A percentile compares a stretch with the other conserved stretches of the same genome.
These are phyloP conservation scores for Criorhina ranunculi DNA, from an alignment of 2,888 invertebrate species.

Conservation along the genomic window DNA sequence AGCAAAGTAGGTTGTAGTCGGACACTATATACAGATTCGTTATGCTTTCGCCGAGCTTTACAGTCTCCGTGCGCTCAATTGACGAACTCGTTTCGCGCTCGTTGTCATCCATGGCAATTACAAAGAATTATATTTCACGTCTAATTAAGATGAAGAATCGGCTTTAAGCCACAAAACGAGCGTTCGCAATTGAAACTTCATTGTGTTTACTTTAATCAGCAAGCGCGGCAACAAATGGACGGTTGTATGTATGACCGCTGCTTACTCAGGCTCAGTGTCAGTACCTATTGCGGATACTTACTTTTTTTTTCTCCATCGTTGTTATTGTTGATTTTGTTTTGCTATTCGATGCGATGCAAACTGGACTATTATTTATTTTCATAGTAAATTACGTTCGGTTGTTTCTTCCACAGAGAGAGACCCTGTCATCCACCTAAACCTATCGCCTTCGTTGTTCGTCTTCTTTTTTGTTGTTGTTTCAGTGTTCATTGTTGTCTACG, in stretches of 20 bases:
- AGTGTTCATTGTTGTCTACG: constrained; percentile 15
- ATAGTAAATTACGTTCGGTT: constrained; percentile 59
- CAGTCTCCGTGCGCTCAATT: constrained; percentile 4
- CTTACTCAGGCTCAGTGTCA: constrained; percentile 11
- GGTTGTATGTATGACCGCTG: constrained; percentile 25
- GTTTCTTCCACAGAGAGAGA: constrained; percentile 32
- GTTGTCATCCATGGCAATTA: constrained; percentile 47
- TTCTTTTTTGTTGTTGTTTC: constrained; percentile 27
- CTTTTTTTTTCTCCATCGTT: background rate
- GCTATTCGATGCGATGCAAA: constrained; percentile 47
- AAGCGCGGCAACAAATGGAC: constrained; percentile 30
- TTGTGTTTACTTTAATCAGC: constrained; percentile 56
- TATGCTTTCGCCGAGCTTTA: constrained; percentile 45
- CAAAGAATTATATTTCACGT: constrained; percentile 58
- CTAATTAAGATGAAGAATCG: constrained; percentile 55
- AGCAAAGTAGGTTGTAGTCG: constrained; percentile 39
- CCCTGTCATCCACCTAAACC: constrained; percentile 44
- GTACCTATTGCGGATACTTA: constrained; percentile 5
- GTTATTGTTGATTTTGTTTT: constrained; percentile 23
- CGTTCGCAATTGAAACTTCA: constrained; percentile 41
- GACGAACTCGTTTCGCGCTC: constrained; percentile 39
- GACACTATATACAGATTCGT: constrained; percentile 20
- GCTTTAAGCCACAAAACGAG: constrained; percentile 41
- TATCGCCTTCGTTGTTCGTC: constrained; percentile 5
- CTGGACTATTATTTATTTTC: constrained; percentile 50